phyloP scores from a whole-genome alignment of 1,140 invertebrate genomes.

The Lutraria rhynchaena region DNA sequence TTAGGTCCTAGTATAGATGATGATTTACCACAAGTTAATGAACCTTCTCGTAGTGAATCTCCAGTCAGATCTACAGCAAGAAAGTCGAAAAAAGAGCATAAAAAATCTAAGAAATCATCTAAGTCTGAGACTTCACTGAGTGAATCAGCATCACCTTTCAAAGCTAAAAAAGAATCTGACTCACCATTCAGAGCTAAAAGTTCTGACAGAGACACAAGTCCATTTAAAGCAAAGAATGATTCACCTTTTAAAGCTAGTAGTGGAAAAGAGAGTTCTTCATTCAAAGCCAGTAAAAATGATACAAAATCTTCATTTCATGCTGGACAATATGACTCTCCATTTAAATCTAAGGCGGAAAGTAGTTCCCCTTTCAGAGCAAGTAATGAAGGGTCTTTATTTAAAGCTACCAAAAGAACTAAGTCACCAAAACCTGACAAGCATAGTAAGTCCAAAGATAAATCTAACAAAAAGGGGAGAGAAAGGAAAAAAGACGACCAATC shows the following conservation, averaged over 20 bases:
- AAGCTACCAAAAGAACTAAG: constrained; percentile 2
- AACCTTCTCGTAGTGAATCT: constrained; percentile 36
- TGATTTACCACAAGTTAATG: constrained; percentile 2
- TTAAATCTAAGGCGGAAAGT: constrained; percentile 21
- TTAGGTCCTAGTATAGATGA: constrained; percentile 33
- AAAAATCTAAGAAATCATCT: constrained; percentile 4
- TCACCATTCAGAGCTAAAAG: constrained; percentile 35
- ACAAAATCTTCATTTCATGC: constrained; percentile 40
- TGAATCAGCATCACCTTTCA: neutral
- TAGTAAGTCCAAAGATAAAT: constrained; percentile 32
- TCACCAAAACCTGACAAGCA: constrained; percentile 24
- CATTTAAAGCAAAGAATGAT: constrained; percentile 19
- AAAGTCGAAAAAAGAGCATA: constrained; percentile 19
- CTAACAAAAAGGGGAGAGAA: constrained; percentile 18
- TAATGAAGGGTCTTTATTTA: constrained; percentile 33
- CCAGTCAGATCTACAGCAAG: constrained; percentile 37
- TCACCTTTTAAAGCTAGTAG: constrained; percentile 16
- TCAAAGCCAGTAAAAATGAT: constrained; percentile 29
- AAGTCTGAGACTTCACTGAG: constrained; percentile 2
- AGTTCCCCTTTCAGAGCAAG: constrained; percentile 52
- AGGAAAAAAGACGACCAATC: constrained; percentile 29
- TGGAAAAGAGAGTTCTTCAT: constrained; percentile 22
- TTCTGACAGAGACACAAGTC: neutral
- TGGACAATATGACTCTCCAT: constrained; percentile 23
- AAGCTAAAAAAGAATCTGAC: neutral